A percentile compares a stretch with the other conserved stretches of the same genome.
Conservation (phyloP, 2,888 invertebrate genomes). For the Furcula furcula region DNA sequence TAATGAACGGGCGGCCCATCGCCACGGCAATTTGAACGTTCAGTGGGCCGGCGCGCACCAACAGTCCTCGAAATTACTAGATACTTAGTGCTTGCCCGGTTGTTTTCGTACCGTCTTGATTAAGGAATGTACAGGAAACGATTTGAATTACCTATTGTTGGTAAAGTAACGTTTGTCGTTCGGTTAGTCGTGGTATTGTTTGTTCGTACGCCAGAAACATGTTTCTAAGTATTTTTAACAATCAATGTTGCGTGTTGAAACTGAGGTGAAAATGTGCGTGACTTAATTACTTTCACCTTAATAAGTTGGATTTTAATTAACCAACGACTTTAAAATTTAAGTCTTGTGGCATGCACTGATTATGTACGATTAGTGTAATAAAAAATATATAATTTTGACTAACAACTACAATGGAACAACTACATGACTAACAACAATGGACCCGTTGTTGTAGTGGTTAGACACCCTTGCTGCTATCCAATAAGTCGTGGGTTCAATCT, state of each 20-base stretch:
- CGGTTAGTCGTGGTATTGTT: conserved; percentile 15
- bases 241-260: background rate
- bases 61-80: conserved; percentile 67
- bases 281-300: background rate
- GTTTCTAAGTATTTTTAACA: no score
- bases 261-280: background rate
- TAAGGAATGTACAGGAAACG: conserved; percentile 25
- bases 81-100: conserved; percentile 32
- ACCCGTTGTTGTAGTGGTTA: no score
- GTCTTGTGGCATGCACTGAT: no score
- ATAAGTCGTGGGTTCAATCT: no score
- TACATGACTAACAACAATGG: no score
- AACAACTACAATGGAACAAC: no score
- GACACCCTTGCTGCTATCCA: no score
- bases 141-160: conserved; percentile 33
- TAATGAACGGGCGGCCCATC: conserved; percentile 58
- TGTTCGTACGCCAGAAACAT: no score
- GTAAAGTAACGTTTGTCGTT: conserved; percentile 26
- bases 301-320: no score
- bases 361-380: no score
- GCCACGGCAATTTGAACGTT: conserved; percentile 72
- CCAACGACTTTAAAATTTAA: no score
- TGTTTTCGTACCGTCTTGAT: conserved; percentile 13
- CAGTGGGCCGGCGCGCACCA: conserved; percentile 66
- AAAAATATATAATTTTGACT: no score